These are phyloP conservation scores for Mesembrinibis cayennensis DNA, from an alignment of 2,113 vertebrate genomes.

Conservation along the genomic window DNA sequence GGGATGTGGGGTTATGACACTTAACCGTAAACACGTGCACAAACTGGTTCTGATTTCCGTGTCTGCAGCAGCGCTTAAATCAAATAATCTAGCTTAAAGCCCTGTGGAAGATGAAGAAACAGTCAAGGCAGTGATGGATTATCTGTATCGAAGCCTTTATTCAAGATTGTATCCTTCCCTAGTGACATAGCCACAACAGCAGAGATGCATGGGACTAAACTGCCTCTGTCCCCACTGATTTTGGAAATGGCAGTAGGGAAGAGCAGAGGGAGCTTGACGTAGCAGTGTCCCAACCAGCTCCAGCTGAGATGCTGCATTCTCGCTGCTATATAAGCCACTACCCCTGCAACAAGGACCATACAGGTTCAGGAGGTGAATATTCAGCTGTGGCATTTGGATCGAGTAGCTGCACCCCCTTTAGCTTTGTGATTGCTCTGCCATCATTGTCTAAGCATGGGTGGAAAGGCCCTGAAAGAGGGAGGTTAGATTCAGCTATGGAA, in stretches of 20 bases:
- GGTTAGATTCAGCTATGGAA: background rate
- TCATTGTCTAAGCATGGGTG: accelerated
- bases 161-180: background rate
- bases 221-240: background rate
- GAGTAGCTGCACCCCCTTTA: background rate
- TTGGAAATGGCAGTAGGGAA: background rate
- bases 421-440: background rate
- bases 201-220: background rate
- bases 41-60: background rate
- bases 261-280: background rate
- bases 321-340: accelerated
- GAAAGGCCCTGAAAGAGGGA: background rate
- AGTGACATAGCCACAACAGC: background rate
- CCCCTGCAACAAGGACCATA: background rate
- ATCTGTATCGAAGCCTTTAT: background rate
- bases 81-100: background rate
- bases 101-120: background rate
- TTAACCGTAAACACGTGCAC: background rate
- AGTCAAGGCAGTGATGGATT: background rate
- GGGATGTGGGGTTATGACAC: background rate
- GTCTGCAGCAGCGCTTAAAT: background rate
- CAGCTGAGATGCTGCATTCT: background rate
- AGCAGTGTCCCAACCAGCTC: background rate
- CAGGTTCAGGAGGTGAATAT: background rate
- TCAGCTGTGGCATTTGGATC: accelerated